Percentiles rank a stretch among this genome's conserved stretches.
phyloP scores from a whole-genome alignment of 2,797 vertebrate species.

The Calcarius lapponicus region DNA sequence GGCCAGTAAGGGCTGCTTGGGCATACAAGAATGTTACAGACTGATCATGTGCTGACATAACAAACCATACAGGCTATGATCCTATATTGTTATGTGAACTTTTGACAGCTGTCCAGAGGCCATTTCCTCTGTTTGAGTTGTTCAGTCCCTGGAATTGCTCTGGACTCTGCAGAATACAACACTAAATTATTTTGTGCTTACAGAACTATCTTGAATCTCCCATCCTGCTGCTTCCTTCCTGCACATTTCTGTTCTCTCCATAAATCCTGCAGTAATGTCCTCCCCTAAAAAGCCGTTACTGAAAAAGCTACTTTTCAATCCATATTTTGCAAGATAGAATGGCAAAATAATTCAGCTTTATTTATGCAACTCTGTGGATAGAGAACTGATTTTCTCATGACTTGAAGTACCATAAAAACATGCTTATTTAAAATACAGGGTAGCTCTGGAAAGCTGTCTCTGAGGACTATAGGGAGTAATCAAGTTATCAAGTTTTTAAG shows the following conservation, averaged over 20 bases:
- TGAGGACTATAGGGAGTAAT: background rate
- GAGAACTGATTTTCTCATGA: background rate
- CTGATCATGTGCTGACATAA: background rate
- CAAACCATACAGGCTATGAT: background rate
- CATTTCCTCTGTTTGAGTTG: background rate
- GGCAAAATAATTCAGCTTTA: background rate
- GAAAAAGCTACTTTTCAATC: background rate
- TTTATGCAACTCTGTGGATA: background rate
- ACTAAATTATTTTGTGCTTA: background rate
- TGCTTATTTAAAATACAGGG: background rate
- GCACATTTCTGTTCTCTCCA: background rate
- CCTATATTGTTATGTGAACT: background rate
- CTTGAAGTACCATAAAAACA: background rate
- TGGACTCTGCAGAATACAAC: background rate
- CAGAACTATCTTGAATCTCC: background rate
- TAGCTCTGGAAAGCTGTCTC: background rate
- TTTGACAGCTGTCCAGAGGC: background rate
- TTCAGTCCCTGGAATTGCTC: background rate
- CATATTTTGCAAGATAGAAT: background rate
- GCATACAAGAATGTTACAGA: background rate
- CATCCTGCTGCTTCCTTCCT: background rate
- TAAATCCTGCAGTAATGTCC: background rate
- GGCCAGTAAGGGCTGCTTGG: background rate
- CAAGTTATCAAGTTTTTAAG: background rate
- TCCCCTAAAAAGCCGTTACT: background rate